phyloP scores from a whole-genome alignment of 2,888 invertebrate species.

The Ceraclea dissimilis region DNA sequence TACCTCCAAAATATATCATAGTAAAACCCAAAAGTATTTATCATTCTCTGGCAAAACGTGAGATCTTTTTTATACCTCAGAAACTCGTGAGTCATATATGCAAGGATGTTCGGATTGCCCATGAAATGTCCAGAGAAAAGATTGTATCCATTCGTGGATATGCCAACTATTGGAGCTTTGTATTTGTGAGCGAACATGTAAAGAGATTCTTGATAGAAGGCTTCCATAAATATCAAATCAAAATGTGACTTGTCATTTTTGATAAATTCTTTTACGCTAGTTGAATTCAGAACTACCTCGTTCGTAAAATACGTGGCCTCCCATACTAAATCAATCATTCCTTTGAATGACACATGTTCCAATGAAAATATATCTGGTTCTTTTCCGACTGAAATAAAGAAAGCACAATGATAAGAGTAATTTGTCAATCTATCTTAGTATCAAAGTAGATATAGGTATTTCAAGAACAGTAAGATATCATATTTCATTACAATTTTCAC shows the following conservation, averaged over 20 bases:
- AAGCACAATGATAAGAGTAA: neutral
- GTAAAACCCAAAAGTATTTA: slow-evolving; percentile 41
- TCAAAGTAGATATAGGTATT: too few relatives aligned
- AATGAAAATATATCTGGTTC: slow-evolving; percentile 14
- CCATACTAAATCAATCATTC: slow-evolving; percentile 19
- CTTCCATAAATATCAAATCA: slow-evolving; percentile 28
- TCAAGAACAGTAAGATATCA: too few relatives aligned
- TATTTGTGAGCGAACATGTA: slow-evolving; percentile 29
- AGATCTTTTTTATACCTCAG: slow-evolving; percentile 38
- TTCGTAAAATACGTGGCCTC: slow-evolving; percentile 32
- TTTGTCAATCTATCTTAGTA: neutral
- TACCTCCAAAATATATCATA: slow-evolving; percentile 42
- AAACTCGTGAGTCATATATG: slow-evolving; percentile 41
- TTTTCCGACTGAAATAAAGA: slow-evolving; percentile 14
- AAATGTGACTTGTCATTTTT: slow-evolving; percentile 23
- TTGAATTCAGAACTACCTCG: slow-evolving; percentile 13
- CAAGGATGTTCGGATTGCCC: slow-evolving; percentile 26
- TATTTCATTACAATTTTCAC: too few relatives aligned
- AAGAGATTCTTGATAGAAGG: slow-evolving; percentile 28
- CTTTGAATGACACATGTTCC: slow-evolving; percentile 5
- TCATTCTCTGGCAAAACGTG: slow-evolving; percentile 46
- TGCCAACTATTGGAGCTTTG: slow-evolving; percentile 23
- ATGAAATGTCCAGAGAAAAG: slow-evolving; percentile 12
- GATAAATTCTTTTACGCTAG: slow-evolving; percentile 13
- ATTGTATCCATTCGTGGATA: slow-evolving; percentile 17